phyloP scores from a whole-genome alignment of 2,888 invertebrate species.

The Chouioia cunea region DNA sequence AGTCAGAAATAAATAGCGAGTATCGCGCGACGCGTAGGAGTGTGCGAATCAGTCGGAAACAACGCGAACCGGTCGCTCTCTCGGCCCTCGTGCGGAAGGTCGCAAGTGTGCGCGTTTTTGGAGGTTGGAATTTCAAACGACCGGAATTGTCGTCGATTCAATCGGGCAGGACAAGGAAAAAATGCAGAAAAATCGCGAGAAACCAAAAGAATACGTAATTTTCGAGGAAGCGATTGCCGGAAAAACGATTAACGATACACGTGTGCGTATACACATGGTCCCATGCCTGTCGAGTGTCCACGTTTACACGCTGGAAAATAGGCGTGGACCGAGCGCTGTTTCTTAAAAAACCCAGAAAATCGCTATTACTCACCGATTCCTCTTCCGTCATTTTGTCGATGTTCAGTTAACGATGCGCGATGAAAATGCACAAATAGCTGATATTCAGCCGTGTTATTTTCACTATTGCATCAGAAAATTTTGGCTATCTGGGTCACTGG shows the following conservation, averaged over 20 bases:
- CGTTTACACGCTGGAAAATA: background rate
- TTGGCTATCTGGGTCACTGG: slow-evolving; percentile 37
- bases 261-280: slow-evolving; percentile 25
- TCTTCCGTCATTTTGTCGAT: slow-evolving; percentile 47
- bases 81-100: slow-evolving; percentile 14
- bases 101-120: slow-evolving; percentile 37
- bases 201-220: background rate
- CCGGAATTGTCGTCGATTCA: background rate
- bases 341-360: background rate
- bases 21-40: slow-evolving; percentile 20
- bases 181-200: background rate
- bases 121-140: slow-evolving; percentile 34
- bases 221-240: background rate
- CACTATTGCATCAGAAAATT: slow-evolving; percentile 47
- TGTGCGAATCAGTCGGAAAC: slow-evolving; percentile 2
- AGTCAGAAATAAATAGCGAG: background rate
- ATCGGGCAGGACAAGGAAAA: background rate
- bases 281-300: background rate
- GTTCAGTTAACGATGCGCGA: background rate
- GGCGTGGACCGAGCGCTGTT: background rate
- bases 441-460: slow-evolving; percentile 19
- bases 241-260: slow-evolving; percentile 18
- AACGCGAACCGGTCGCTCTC: slow-evolving; percentile 22
- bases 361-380: slow-evolving; percentile 39
- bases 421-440: background rate